phyloP scores from a whole-genome alignment of 2,888 invertebrate genomes.

The Stratiomys singularior region DNA sequence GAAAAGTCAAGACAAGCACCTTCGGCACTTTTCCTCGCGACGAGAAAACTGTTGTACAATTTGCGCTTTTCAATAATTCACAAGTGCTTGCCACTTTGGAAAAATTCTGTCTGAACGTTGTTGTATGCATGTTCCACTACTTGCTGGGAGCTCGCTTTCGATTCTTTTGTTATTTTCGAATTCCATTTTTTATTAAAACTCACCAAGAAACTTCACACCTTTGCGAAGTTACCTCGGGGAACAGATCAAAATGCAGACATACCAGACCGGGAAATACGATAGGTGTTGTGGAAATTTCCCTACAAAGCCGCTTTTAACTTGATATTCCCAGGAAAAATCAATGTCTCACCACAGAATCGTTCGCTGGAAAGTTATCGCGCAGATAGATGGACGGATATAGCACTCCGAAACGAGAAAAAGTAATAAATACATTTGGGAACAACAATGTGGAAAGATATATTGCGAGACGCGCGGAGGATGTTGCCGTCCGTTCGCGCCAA shows the following conservation, averaged over 20 bases:
- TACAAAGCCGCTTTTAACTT: neutral
- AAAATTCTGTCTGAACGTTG: neutral
- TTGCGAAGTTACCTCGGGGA: neutral
- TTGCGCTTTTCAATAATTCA: neutral
- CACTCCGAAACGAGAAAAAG: neutral
- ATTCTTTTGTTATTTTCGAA: neutral
- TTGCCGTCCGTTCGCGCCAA: no score
- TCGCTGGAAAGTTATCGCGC: neutral
- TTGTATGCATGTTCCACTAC: neutral
- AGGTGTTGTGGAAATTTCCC: neutral
- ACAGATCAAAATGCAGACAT: neutral
- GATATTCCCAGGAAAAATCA: conserved; percentile 10
- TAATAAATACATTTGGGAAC: neutral
- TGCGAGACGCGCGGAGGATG: no score
- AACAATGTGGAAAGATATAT: conserved; percentile 3
- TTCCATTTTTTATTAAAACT: conserved; percentile 33
- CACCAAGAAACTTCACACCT: conserved; percentile 9
- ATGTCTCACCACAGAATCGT: neutral
- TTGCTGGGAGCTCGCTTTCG: neutral
- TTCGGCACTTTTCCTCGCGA: no score
- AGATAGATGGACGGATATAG: neutral
- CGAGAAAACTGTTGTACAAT: neutral
- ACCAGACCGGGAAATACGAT: neutral
- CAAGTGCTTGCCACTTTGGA: neutral
- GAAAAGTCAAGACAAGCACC: no score